Conservation (phyloP, 2,113 vertebrate species). For the Rhegmatorhina hoffmannsi region DNA sequence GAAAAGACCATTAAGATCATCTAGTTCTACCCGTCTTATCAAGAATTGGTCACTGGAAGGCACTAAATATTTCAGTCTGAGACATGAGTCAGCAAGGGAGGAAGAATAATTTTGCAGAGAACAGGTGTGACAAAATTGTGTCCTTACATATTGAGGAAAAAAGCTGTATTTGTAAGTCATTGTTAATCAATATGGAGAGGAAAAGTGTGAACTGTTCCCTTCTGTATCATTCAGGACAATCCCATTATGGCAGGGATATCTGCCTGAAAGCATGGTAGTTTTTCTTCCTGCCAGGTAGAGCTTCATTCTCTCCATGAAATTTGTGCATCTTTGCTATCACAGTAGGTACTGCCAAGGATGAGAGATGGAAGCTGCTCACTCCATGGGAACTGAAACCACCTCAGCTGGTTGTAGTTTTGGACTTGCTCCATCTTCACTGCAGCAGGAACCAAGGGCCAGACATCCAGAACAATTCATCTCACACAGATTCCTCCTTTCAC, state of each 20-base stretch:
- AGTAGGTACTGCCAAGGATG: neutral
- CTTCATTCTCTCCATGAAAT: neutral
- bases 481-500: neutral
- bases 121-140: neutral
- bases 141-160: neutral
- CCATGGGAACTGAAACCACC: neutral
- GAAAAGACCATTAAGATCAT: neutral
- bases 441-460: neutral
- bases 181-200: neutral
- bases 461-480: neutral
- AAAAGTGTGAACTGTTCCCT: neutral
- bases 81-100: neutral
- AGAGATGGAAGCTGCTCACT: neutral
- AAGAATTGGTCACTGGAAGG: neutral
- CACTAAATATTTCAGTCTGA: neutral
- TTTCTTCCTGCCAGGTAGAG: neutral
- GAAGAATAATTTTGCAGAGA: neutral
- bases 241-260: neutral
- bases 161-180: neutral
- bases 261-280: neutral
- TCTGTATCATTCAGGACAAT: neutral
- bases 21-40: rapidly evolving
- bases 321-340: neutral
- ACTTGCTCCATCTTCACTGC: neutral
- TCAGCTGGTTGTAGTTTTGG: neutral